Percentiles rank a stretch among this genome's conserved stretches.
These are phyloP conservation scores for Lepidocyrtinus sp. DNA, from an alignment of 2,888 invertebrate genomes.

Conservation along the genomic window DNA sequence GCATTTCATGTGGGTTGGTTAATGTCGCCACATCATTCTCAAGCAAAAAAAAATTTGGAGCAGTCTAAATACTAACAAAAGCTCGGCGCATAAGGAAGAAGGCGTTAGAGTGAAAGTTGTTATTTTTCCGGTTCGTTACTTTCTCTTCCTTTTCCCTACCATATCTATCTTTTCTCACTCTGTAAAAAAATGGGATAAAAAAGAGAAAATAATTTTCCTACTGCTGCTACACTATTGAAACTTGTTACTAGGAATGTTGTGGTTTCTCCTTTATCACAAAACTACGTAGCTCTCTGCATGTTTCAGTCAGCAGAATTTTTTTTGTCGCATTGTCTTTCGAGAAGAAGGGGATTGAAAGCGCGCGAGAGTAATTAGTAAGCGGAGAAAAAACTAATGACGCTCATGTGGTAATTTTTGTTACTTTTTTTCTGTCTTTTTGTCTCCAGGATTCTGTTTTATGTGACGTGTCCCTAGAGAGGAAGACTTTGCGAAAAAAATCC, in stretches of 20 bases:
- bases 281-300: neutral
- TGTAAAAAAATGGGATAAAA: neutral
- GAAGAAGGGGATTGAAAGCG: neutral
- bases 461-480: conserved; percentile 36
- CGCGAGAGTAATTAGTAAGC: conserved; percentile 37
- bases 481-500: conserved; percentile 6
- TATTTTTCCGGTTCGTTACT: conserved; percentile 52
- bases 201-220: conserved; percentile 13
- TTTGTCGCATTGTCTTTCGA: neutral
- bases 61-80: no score
- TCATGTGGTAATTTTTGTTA: conserved; percentile 42
- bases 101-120: conserved; percentile 57
- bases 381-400: conserved; percentile 58
- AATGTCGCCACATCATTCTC: conserved; percentile 4
- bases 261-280: conserved; percentile 5
- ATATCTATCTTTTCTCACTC: conserved; percentile 9
- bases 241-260: conserved; percentile 5
- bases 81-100: neutral
- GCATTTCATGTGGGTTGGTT: conserved; percentile 8
- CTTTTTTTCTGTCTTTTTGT: conserved; percentile 33
- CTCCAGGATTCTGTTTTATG: conserved; percentile 24
- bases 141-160: conserved; percentile 19
- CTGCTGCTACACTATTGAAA: neutral
- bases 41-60: neutral
- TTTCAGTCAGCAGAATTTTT: neutral